These are phyloP conservation scores for Bombus turneri DNA, from an alignment of 1,140 invertebrate genomes.

Conservation along the genomic window DNA sequence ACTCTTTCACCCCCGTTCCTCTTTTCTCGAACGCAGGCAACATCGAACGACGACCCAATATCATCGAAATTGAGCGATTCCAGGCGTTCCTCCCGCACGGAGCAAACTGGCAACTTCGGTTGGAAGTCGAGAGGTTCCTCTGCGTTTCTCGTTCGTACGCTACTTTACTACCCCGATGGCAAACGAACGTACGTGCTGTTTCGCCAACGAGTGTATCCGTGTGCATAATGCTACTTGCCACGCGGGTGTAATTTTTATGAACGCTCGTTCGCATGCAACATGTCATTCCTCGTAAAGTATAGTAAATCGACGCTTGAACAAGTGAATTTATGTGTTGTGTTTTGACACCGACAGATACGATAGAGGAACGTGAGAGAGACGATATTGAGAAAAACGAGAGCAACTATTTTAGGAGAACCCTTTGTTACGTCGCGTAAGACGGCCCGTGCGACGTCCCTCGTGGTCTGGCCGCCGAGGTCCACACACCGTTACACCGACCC, in stretches of 20 bases:
- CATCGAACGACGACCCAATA: slow-evolving; percentile 21
- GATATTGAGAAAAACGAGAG: not conserved
- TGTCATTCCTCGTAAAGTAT: slow-evolving; percentile 2
- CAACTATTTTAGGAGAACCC: not conserved
- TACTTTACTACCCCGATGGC: slow-evolving; percentile 40
- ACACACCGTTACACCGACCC: no score
- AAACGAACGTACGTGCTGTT: slow-evolving; percentile 61
- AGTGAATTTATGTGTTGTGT: not conserved
- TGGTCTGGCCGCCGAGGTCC: no score
- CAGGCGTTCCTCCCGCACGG: not conserved
- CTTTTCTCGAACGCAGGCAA: not conserved
- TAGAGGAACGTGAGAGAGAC: not conserved
- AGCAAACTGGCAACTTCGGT: not conserved
- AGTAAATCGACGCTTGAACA: not conserved
- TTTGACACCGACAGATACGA: not conserved
- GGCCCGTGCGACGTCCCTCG: no score
- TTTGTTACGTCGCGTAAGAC: no score
- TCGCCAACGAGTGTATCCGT: slow-evolving; percentile 15
- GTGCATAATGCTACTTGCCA: slow-evolving; percentile 55
- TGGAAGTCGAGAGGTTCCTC: no score
- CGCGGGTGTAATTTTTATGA: slow-evolving; percentile 73
- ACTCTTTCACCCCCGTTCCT: slow-evolving; percentile 18
- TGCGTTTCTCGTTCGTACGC: not conserved
- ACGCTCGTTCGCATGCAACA: not conserved
- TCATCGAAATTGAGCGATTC: slow-evolving; percentile 61